Evolutionary conservation across 2,113 vertebrate species (phyloP).

Genomic region (Istiophorus platypterus): DNA sequence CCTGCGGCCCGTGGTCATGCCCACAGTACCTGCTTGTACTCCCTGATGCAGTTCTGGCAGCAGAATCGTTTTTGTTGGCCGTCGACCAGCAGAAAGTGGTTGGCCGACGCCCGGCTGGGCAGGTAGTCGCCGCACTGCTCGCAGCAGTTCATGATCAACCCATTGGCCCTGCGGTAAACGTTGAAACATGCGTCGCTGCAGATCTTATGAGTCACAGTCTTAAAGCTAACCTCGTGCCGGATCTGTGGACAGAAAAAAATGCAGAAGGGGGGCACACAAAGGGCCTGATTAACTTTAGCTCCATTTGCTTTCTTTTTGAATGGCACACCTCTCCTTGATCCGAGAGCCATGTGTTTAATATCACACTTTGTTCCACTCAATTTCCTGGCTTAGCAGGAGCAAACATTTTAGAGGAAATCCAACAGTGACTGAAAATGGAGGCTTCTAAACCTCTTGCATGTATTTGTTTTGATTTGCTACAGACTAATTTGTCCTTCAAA

Average conservation of each 20-base stretch:
- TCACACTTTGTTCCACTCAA: neutral
- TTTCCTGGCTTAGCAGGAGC: neutral
- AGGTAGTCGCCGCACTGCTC: constrained; percentile 98
- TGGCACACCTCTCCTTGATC: neutral
- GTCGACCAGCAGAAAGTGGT: constrained; percentile 94
- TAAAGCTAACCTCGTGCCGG: constrained; percentile 99
- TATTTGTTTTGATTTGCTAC: neutral
- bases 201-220: constrained; percentile 98
- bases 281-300: neutral
- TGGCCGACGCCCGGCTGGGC: constrained; percentile 93
- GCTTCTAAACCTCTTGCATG: neutral
- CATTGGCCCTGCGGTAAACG: constrained; percentile 97
- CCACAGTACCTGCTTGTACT: constrained; percentile 94
- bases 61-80: constrained; percentile 99
- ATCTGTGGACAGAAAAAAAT: constrained; percentile 84
- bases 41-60: constrained; percentile 95
- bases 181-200: constrained; percentile 99
- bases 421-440: too few species aligned
- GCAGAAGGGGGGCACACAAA: neutral
- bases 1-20: neutral
- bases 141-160: constrained; percentile 99
- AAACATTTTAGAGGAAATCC: too few species aligned
- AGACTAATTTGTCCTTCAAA: neutral
- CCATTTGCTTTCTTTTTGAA: neutral
- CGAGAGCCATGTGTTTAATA: neutral